These are phyloP conservation scores for Tanytarsus gracilentus DNA, from an alignment of 2,888 invertebrate species.

Conservation along the genomic window DNA sequence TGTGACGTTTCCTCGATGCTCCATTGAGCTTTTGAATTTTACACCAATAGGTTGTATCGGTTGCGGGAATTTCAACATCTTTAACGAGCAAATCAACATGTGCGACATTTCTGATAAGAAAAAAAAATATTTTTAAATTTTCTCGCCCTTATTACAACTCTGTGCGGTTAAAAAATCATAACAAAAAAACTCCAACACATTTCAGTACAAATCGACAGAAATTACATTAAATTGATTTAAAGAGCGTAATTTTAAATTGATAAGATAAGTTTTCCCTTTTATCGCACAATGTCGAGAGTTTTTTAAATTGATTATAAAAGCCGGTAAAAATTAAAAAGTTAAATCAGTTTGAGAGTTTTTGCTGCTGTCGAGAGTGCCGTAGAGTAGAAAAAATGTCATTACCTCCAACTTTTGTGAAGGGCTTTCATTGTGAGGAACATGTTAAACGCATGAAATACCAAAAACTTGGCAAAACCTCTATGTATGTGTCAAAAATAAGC, in stretches of 20 bases:
- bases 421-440: slow-evolving; percentile 53
- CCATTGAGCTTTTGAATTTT: slow-evolving; percentile 71
- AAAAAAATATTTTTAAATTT: too few relatives aligned
- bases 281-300: background rate
- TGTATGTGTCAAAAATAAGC: slow-evolving; percentile 61
- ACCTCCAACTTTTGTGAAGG: slow-evolving; percentile 54
- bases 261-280: background rate
- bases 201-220: too few relatives aligned
- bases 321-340: background rate
- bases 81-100: slow-evolving; percentile 54
- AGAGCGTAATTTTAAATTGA: too few relatives aligned
- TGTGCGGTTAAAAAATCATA: too few relatives aligned
- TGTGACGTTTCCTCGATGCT: slow-evolving; percentile 56
- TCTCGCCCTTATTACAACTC: too few relatives aligned
- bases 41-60: slow-evolving; percentile 97
- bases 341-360: background rate
- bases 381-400: slow-evolving; percentile 32
- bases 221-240: too few relatives aligned
- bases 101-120: slow-evolving; percentile 43
- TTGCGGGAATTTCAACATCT: slow-evolving; percentile 63
- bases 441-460: slow-evolving; percentile 64
- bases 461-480: slow-evolving; percentile 61
- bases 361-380: too few relatives aligned
- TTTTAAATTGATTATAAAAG: too few relatives aligned
- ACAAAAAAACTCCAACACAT: too few relatives aligned